Conservation (phyloP, 2,888 invertebrate species). For the Choristoneura rosaceana region DNA sequence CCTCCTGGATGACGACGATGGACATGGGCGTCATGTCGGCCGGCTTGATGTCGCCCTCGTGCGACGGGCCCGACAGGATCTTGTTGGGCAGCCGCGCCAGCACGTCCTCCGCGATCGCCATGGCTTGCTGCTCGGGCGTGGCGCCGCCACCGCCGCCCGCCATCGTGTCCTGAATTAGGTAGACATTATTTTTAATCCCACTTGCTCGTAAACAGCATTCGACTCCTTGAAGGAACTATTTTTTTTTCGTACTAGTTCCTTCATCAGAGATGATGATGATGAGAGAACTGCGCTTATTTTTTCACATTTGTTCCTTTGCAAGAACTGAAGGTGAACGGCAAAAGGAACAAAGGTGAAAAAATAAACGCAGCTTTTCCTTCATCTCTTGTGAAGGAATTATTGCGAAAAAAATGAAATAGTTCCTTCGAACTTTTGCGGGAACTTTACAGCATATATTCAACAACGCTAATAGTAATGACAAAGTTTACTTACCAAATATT, state of each 20-base stretch:
- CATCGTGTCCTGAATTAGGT: slow-evolving; percentile 84
- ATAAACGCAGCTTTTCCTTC: no score
- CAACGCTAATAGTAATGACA: background rate
- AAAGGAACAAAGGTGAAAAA: no score
- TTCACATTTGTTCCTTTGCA: no score
- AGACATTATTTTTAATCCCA: background rate
- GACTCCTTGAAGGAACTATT: no score
- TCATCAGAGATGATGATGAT: no score
- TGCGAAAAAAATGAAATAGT: no score
- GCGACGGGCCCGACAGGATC: slow-evolving; percentile 88
- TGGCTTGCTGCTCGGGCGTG: slow-evolving; percentile 92
- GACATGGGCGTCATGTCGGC: slow-evolving; percentile 95
- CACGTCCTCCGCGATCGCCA: slow-evolving; percentile 92
- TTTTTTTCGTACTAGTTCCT: no score
- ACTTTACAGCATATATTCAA: background rate
- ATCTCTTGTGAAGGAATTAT: no score
- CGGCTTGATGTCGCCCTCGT: slow-evolving; percentile 89
- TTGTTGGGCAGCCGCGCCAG: slow-evolving; percentile 90
- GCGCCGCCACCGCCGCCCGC: slow-evolving; percentile 86
- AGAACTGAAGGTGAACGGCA: no score
- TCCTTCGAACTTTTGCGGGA: background rate
- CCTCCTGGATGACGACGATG: slow-evolving; percentile 95
- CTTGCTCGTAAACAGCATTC: no score
- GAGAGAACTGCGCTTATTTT: no score
- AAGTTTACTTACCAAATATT: slow-evolving; percentile 70